Conservation (phyloP, 2,888 invertebrate species). For the Desoria tigrina region DNA sequence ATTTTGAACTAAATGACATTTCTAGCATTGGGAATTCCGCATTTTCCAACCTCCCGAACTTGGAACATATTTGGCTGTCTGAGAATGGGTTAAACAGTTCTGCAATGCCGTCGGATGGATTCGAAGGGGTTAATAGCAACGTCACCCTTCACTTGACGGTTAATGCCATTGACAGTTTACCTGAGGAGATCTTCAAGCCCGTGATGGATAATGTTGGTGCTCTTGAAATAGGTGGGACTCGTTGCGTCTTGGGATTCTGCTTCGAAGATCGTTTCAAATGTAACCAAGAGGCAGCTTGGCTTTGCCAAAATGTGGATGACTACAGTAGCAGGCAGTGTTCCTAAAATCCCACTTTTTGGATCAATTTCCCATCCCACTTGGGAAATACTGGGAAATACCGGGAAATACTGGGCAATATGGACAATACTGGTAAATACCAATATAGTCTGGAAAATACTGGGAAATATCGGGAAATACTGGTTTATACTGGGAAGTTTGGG, state of each 20-base stretch:
- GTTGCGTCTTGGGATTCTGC: neutral
- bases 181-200: neutral
- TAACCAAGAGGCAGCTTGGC: slow-evolving; percentile 5
- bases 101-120: neutral
- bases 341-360: no score
- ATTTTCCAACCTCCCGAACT: neutral
- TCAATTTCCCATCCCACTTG: no score
- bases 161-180: neutral
- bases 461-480: no score
- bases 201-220: neutral
- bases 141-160: neutral
- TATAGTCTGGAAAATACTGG: no score
- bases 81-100: no score
- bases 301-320: neutral
- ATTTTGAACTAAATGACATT: neutral
- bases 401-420: no score
- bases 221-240: neutral
- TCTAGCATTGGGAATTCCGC: neutral
- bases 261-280: neutral
- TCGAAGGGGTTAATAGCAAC: neutral
- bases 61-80: neutral
- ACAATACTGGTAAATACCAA: no score
- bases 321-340: no score
- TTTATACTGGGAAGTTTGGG: no score
- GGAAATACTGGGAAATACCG: no score